Evolutionary conservation across 2,797 vertebrate species (phyloP), one percentile per base, ranked within the genome.

Genomic region (Ctenochaetus hawaiiensis): DNA sequence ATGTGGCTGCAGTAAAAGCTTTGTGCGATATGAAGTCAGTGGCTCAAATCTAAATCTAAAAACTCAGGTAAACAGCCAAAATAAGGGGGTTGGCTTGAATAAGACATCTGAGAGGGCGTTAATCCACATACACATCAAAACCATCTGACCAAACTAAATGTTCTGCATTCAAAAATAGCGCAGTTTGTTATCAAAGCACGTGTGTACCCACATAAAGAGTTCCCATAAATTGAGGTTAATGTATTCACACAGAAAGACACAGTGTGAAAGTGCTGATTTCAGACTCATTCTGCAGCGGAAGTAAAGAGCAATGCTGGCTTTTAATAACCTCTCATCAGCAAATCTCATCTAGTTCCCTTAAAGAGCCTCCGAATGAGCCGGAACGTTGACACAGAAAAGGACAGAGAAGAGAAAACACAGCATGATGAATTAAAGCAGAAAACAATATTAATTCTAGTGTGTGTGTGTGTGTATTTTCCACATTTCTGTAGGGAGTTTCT

Each of bases 291-390:
- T 62, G 52, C 53, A 49, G 56, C 66, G 78, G 10, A 37, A 53
- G 59, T 13, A 63, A 16, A 43, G 56, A 63, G 10, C 12, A 26
- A 43, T 7, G 44, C 26, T 6, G 54, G 69, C 66, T 81, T 78
- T 71, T 78, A 78, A 81, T 75, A 54, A 68, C 39, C 7, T 72
- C 62, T 52, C 34, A 81, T 77, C 77, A 80, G 71, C 13, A 60
- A 23, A 44, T 49, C 62, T 72, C 48, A 81, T 67, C 65, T 45
- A 5, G 53, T 44, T 23, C 59, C 34, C 45, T 37, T 60, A 18
- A 68, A 41, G 62, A 23, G 66, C 48, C 26, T 56, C n/a, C 57
- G 37, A 39, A 39, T 1, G 52, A 71, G 66, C 26, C 13, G 17
- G 11, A 44, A 8, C 13, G 45, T 2, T 8, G 26, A 30, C 9